These are phyloP conservation scores for Melitaea athalia DNA, from an alignment of 2,888 invertebrate genomes.

Conservation along the genomic window DNA sequence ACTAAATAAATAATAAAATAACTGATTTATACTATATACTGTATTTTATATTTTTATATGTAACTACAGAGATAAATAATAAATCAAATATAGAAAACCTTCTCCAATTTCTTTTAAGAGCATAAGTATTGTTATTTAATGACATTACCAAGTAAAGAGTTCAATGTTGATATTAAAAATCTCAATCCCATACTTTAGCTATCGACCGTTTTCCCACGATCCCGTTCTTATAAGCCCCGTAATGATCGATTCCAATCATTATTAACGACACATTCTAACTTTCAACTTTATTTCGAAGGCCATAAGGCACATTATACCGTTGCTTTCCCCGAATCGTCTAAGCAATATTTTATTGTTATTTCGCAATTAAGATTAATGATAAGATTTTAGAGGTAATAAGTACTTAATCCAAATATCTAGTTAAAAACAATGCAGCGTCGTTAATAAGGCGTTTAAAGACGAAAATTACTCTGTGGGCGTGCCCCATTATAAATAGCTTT, in stretches of 20 bases:
- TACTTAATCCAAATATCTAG: constrained; percentile 80
- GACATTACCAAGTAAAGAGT: constrained; percentile 25
- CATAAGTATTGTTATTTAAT: constrained; percentile 4
- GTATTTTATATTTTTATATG: no score
- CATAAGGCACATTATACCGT: constrained; percentile 57
- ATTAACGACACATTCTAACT: constrained; percentile 55
- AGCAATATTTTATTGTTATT: constrained; percentile 81
- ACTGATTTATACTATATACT: no score
- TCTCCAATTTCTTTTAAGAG: not conserved
- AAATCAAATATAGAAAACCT: not conserved
- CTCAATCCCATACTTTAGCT: constrained; percentile 68
- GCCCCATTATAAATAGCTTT: constrained; percentile 39
- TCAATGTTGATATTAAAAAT: constrained; percentile 45
- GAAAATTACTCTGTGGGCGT: constrained; percentile 69
- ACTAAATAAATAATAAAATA: no score
- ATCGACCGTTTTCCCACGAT: constrained; percentile 77
- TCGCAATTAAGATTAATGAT: constrained; percentile 82
- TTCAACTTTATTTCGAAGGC: constrained; percentile 54
- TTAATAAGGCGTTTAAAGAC: constrained; percentile 67
- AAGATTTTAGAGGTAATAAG: constrained; percentile 77
- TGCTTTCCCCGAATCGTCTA: constrained; percentile 50
- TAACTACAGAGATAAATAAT: no score
- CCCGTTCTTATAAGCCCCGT: constrained; percentile 73
- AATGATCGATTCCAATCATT: constrained; percentile 73
- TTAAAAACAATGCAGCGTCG: constrained; percentile 65